Evolutionary conservation across 2,113 vertebrate genomes (phyloP).

Genomic region (Hydrolagus affinis): DNA sequence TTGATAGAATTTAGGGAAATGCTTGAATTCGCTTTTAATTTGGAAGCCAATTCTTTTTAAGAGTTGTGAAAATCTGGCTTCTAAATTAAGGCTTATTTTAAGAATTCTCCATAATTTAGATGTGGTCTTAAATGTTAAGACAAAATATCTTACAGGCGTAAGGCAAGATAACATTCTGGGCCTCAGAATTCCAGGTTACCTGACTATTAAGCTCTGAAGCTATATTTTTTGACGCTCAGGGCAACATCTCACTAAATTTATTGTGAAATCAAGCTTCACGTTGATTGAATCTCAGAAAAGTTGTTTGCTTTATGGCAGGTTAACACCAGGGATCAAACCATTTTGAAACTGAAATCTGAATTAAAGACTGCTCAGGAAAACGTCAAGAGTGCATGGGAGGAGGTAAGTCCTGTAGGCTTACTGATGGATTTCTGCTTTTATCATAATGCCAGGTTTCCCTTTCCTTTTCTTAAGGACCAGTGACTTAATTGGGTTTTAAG

Average conservation of each 20-base stretch:
- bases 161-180: too few relatives aligned
- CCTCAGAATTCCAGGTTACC: too few relatives aligned
- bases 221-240: too few relatives aligned
- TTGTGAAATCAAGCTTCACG: not conserved
- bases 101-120: too few relatives aligned
- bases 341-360: constrained; percentile 47
- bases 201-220: too few relatives aligned
- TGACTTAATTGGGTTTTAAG: not conserved
- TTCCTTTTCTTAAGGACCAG: not conserved
- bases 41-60: too few relatives aligned
- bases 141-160: too few relatives aligned
- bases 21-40: too few relatives aligned
- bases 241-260: not conserved
- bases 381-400: constrained; percentile 35
- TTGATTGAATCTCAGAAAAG: not conserved
- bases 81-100: too few relatives aligned
- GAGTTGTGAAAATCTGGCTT: too few relatives aligned
- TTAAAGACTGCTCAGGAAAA: constrained; percentile 42
- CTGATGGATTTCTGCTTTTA: not conserved
- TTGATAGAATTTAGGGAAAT: too few relatives aligned
- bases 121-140: too few relatives aligned
- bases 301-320: constrained; percentile 40
- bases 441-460: not conserved
- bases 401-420: constrained; percentile 39
- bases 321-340: constrained; percentile 42